Percentiles rank a stretch among this genome's conserved stretches.
phyloP scores from a whole-genome alignment of 2,888 invertebrate species.

The Hetaerina titia region DNA sequence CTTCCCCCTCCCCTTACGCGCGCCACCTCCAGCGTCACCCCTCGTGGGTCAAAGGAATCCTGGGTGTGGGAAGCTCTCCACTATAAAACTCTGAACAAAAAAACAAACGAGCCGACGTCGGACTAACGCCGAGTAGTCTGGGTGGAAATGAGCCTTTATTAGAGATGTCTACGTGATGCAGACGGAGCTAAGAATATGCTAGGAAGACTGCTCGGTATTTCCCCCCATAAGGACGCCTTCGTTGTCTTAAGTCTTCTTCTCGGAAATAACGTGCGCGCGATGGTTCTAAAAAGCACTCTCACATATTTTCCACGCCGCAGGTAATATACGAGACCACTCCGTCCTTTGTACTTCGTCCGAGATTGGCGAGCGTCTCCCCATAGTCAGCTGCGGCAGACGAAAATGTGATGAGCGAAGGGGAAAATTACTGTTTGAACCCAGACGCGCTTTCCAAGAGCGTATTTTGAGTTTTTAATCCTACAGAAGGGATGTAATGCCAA shows the following conservation, averaged over 20 bases:
- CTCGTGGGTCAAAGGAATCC: not conserved
- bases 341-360: not conserved
- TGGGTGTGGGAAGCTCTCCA: not conserved
- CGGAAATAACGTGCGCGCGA: not conserved
- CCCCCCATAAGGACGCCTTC: not conserved
- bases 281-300: not conserved
- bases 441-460: not conserved
- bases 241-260: not conserved
- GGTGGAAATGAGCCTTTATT: not conserved
- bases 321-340: conserved; percentile 1
- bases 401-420: not conserved
- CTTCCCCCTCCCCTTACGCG: not conserved
- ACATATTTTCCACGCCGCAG: not conserved
- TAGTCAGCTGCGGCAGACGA: not conserved
- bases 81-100: not conserved
- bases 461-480: not conserved
- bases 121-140: not conserved
- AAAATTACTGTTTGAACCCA: not conserved
- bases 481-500: not conserved
- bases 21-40: not conserved
- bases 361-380: not conserved
- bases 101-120: not conserved
- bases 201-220: not conserved
- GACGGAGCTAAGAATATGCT: not conserved
- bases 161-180: not conserved